Conservation (phyloP, 2,113 vertebrate genomes). For the Poecilia latipinna region DNA sequence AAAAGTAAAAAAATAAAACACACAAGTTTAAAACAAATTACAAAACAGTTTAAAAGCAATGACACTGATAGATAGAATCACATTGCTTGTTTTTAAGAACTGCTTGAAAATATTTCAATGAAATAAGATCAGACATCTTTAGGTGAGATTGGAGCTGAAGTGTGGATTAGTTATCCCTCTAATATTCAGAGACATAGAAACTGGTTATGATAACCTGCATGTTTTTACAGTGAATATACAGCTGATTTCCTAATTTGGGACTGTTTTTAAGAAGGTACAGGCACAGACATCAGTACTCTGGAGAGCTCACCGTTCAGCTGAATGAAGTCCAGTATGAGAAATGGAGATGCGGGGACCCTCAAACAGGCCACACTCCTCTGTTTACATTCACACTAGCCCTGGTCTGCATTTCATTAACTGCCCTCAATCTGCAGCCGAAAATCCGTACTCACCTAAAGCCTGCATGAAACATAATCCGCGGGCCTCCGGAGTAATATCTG, state of each 20-base stretch:
- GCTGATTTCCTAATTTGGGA: not conserved
- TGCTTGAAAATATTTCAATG: too few relatives aligned
- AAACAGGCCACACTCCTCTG: constrained; percentile 31
- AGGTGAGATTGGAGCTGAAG: too few relatives aligned
- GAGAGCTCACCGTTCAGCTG: constrained; percentile 47
- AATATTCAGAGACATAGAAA: too few relatives aligned
- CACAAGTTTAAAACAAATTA: too few relatives aligned
- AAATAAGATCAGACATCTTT: too few relatives aligned
- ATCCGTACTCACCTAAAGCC: constrained; percentile 90
- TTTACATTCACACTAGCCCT: constrained; percentile 14
- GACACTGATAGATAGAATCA: too few relatives aligned
- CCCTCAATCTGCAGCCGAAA: not conserved
- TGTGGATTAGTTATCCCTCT: too few relatives aligned
- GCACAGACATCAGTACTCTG: constrained; percentile 43
- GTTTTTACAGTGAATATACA: too few relatives aligned
- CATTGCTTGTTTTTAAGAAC: too few relatives aligned
- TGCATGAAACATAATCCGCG: constrained; percentile 94
- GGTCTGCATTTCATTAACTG: not conserved
- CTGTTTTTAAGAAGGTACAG: not conserved
- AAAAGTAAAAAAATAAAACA: too few relatives aligned
- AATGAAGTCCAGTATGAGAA: not conserved
- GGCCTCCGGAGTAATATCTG: constrained; percentile 89
- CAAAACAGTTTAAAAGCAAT: too few relatives aligned
- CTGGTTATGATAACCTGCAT: too few relatives aligned
- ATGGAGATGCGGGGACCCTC: not conserved